These are phyloP conservation scores for Elephas maximus DNA, from an alignment of 2,113 vertebrate species.

Conservation along the genomic window DNA sequence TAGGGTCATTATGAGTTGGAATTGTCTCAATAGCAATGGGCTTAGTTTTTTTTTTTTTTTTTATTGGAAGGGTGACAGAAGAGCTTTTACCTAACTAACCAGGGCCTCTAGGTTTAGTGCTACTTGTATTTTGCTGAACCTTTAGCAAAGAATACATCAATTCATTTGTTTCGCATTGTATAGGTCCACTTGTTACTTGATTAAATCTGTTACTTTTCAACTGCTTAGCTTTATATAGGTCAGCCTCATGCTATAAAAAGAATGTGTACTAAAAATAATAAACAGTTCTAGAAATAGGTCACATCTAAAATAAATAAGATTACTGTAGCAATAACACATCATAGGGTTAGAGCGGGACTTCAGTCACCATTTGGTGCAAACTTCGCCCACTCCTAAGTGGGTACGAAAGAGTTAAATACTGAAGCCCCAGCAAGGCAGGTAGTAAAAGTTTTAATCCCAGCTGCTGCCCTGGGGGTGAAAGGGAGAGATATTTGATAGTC, in stretches of 20 bases:
- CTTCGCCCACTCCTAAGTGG: not conserved
- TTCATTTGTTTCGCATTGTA: not conserved
- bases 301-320: constrained; percentile 50
- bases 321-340: not conserved
- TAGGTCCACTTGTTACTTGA: not conserved
- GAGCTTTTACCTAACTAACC: not conserved
- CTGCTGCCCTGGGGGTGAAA: constrained; percentile 79
- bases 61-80: not conserved
- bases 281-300: constrained; percentile 49
- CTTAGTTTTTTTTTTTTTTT: no score
- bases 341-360: not conserved
- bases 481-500: constrained; percentile 83
- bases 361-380: not conserved
- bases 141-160: not conserved
- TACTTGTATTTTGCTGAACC: not conserved
- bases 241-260: not conserved
- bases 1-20: no score
- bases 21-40: no score
- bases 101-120: not conserved
- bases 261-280: constrained; percentile 57
- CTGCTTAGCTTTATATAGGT: constrained; percentile 43
- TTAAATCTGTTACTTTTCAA: constrained; percentile 38
- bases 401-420: constrained; percentile 75
- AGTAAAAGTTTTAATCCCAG: constrained; percentile 78
- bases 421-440: constrained; percentile 54